Evolutionary conservation across 2,888 invertebrate genomes (phyloP).

Genomic region (Sycophila texana): DNA sequence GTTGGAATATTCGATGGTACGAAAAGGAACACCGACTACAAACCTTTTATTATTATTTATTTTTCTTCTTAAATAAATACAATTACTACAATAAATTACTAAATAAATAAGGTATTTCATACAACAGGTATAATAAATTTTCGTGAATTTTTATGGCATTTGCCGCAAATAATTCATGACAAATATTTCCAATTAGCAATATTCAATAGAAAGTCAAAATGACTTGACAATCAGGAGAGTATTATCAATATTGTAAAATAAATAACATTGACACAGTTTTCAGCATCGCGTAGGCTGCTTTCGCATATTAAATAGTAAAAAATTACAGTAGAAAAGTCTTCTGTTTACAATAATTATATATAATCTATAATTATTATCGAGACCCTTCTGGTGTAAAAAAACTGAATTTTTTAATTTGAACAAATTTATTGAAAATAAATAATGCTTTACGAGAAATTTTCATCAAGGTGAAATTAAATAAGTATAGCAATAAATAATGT

Average conservation of each 20-base stretch:
- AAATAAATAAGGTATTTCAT: constrained; percentile 40
- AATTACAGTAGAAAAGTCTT: constrained; percentile 7
- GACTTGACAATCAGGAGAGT: background rate
- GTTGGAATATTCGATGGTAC: too few species aligned
- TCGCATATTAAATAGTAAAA: constrained; percentile 24
- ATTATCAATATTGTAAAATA: background rate
- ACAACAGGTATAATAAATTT: constrained; percentile 25
- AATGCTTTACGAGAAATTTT: background rate
- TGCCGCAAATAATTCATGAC: constrained; percentile 22
- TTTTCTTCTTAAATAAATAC: constrained; percentile 41
- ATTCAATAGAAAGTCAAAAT: constrained; percentile 4
- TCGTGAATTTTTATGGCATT: constrained; percentile 45
- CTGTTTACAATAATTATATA: background rate
- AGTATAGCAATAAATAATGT: too few species aligned
- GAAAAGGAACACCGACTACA: background rate
- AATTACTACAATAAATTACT: constrained; percentile 49
- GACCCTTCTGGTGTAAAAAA: background rate
- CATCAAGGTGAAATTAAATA: background rate
- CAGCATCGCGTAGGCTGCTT: constrained; percentile 11
- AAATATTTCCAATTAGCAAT: constrained; percentile 3
- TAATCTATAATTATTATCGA: background rate
- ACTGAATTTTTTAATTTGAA: background rate
- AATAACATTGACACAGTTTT: background rate
- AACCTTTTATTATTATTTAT: background rate
- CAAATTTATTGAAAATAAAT: background rate